A percentile compares a stretch with the other conserved stretches of the same genome.
Evolutionary conservation across 1,140 invertebrate genomes (phyloP).

Genomic region (Drosophila elegans): DNA sequence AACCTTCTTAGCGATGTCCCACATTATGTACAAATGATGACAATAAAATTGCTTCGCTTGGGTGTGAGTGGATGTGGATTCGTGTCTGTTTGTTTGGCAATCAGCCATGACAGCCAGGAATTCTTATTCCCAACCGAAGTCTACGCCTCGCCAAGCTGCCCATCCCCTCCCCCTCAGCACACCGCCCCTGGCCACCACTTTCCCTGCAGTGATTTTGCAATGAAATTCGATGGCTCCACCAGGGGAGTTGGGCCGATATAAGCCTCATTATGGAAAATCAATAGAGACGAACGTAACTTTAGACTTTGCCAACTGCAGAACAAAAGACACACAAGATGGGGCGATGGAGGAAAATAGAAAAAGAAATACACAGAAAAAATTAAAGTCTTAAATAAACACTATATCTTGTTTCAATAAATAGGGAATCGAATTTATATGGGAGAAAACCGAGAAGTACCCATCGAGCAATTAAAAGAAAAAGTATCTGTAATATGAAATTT

Average conservation of each 20-base stretch:
- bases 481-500: no score
- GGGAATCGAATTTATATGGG: no score
- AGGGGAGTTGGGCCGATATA: conserved; percentile 33
- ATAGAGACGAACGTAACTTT: conserved; percentile 63
- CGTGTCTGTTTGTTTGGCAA: conserved; percentile 34
- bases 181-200: conserved; percentile 14
- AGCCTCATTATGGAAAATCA: conserved; percentile 67
- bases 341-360: background rate
- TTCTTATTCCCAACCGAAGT: conserved; percentile 10
- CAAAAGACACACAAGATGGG: background rate
- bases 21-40: conserved; percentile 53
- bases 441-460: no score
- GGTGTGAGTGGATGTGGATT: conserved; percentile 14
- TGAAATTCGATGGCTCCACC: conserved; percentile 37
- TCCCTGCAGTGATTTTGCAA: conserved; percentile 45
- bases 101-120: conserved; percentile 51
- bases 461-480: no score
- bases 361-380: background rate
- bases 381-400: no score
- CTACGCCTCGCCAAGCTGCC: conserved; percentile 3
- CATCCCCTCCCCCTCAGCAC: background rate
- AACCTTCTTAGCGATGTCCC: conserved; percentile 11
- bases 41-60: conserved; percentile 37
- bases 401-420: no score
- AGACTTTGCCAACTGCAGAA: conserved; percentile 45